Base-by-base conservation (phyloP, 2,113 vertebrate genomes). In the Cacatua alba region DNA sequence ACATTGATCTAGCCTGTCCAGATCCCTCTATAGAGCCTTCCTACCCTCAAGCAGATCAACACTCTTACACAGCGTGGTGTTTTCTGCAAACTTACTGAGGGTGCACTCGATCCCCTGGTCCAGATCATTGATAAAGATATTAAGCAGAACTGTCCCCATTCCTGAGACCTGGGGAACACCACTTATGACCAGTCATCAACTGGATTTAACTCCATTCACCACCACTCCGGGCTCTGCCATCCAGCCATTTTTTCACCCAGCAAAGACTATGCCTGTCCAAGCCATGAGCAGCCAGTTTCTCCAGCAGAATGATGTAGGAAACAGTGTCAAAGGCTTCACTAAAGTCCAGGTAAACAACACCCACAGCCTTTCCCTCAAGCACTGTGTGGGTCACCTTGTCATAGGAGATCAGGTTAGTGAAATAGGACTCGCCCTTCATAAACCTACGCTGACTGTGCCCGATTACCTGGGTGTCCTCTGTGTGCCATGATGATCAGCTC, bases 401-500 rank as follows among this genome's bases (percentile, higher is more conserved):
- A 25, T 17, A 35, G 33, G 14, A 52, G 19, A 11, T 35, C 59
- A 43, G 17, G 25, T 17, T 20, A 26, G 8, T 55, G n/a, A 72
- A 25, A 17, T 2, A 81, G 19, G 59, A 57, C 35, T 17, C 21
- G 49, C 20, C 20, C 71, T 88, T 65, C 35, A 17, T 35, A 48
- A 72, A 35, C 53, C 18, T 31, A 2, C 9, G 8, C 46, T 46
- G 65, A 8, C 7, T 52, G 17, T 31, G 19, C 13, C 59, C 20
- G 8, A n/a, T 37, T 19, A 59, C 29, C 41, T 25, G 4, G n/a
- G 8, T 57, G 43, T 49, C 6, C 25, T 49, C 12, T 20, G 44
- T 0, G 1, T 35, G 29, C 7, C 49, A 41, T 7, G 24, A 57
- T 20, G 7, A 25, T 17, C 19, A 4, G 8, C 16, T 65, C 24